These are phyloP conservation scores for Fragum sueziense DNA, from an alignment of 2,888 invertebrate species.

Conservation along the genomic window DNA sequence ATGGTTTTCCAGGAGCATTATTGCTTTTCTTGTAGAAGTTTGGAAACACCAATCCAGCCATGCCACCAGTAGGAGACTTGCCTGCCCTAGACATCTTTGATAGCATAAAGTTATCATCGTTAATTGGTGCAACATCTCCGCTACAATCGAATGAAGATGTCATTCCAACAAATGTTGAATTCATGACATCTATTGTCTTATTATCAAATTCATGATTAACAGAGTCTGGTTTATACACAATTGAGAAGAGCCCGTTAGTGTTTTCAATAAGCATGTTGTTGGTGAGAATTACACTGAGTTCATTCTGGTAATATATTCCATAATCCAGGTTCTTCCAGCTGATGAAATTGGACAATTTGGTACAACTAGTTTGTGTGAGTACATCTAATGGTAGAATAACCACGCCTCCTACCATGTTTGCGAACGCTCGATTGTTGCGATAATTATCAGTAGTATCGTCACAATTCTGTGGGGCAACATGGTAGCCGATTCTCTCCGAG, in stretches of 20 bases:
- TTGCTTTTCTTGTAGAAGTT: conserved; percentile 68
- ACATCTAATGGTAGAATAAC: conserved; percentile 7
- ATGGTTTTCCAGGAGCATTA: conserved; percentile 72
- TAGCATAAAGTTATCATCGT: conserved; percentile 61
- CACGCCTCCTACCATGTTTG: conserved; percentile 65
- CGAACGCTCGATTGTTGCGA: conserved; percentile 67
- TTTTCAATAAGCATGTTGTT: conserved; percentile 72
- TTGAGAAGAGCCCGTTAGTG: conserved; percentile 67
- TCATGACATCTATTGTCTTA: conserved; percentile 61
- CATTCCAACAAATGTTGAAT: conserved; percentile 73
- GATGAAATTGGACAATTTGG: conserved; percentile 66
- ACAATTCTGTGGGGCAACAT: conserved; percentile 63
- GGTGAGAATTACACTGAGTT: conserved; percentile 44
- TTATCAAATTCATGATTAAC: conserved; percentile 58
- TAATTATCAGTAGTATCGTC: conserved; percentile 49
- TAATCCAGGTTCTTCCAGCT: conserved; percentile 71
- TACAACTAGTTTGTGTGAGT: conserved; percentile 55
- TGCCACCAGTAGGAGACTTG: conserved; percentile 43
- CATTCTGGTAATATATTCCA: conserved; percentile 72
- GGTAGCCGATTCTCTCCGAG: conserved; percentile 71
- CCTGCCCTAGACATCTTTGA: conserved; percentile 52
- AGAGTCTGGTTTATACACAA: conserved; percentile 68
- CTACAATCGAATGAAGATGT: conserved; percentile 71
- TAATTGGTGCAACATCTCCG: conserved; percentile 50
- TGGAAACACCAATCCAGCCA: conserved; percentile 69